Conservation (phyloP, 1,140 invertebrate species). For the honey bee (Apis mellifera) region Amel_HAv3.1 CM009933.2:12908501-12909000, state of each 20-base stretch:
- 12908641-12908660: slow-evolving; percentile 35
- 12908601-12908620: slow-evolving; percentile 49
- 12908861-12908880: no score
- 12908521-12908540: slow-evolving; percentile 52
- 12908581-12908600: slow-evolving; percentile 72
- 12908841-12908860: no score
- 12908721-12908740: background rate
- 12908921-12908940: background rate
- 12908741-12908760: no score
- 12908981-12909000: no score
- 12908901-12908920: background rate
- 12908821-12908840: no score
- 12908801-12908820: no score
- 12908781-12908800: no score
- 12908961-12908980: no score
- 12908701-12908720: background rate
- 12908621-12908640: slow-evolving; percentile 54
- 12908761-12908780: no score
- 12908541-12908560: slow-evolving; percentile 53
- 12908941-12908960: background rate
- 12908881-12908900: background rate
- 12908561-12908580: slow-evolving; percentile 57
- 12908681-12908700: no score
- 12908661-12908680: no score
- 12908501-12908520: slow-evolving; percentile 51